Evolutionary conservation across 2,888 invertebrate genomes (phyloP).

Genomic region (Clunio marinus): DNA sequence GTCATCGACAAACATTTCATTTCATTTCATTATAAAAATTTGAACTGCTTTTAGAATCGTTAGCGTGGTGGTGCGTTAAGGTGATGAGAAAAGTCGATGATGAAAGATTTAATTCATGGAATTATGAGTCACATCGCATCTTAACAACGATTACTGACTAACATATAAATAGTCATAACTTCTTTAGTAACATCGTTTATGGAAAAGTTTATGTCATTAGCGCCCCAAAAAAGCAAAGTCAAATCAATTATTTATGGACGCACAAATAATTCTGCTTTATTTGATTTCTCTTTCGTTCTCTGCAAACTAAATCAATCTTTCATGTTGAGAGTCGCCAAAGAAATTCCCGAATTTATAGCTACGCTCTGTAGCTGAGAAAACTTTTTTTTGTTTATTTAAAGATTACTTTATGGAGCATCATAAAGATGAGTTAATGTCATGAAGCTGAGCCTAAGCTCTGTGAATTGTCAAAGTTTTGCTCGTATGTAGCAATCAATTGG

Average conservation of each 20-base stretch:
- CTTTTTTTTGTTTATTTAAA: constrained; percentile 28
- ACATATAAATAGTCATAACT: not conserved
- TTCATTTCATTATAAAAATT: not conserved
- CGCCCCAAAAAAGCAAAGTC: no score
- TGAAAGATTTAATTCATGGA: not conserved
- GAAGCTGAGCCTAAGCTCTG: no score
- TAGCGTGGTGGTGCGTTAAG: not conserved
- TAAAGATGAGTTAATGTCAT: constrained; percentile 31
- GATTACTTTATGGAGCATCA: constrained; percentile 14
- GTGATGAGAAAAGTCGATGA: not conserved
- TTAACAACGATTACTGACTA: no score
- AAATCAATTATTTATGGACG: constrained; percentile 28
- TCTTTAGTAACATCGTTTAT: not conserved
- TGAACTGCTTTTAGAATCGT: not conserved
- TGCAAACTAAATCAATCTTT: not conserved
- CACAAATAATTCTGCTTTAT: not conserved
- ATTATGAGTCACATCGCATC: not conserved
- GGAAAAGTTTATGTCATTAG: not conserved
- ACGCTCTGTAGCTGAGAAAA: constrained; percentile 14
- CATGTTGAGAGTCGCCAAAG: not conserved
- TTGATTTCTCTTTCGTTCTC: not conserved
- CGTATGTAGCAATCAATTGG: constrained; percentile 23
- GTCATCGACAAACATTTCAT: constrained; percentile 9
- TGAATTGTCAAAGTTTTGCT: not conserved
- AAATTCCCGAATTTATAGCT: not conserved